These are phyloP conservation scores for Anticlea derivata DNA, from an alignment of 2,888 invertebrate genomes.

Conservation along the genomic window DNA sequence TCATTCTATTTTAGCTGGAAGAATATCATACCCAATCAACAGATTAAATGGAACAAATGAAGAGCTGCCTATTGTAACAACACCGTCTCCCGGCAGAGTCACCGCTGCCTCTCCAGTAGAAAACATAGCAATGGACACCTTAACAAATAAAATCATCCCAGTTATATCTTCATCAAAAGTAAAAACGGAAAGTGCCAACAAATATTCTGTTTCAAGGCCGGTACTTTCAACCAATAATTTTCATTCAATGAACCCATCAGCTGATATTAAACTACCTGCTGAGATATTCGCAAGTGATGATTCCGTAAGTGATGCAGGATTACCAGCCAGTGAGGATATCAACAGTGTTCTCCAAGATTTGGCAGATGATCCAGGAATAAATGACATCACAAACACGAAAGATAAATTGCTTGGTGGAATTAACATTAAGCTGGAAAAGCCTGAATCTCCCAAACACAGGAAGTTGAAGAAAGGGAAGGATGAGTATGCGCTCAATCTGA, in stretches of 20 bases:
- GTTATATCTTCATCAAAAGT: constrained; percentile 52
- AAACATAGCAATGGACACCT: constrained; percentile 46
- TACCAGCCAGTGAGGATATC: constrained; percentile 56
- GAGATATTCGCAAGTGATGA: constrained; percentile 82
- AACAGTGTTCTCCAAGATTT: constrained; percentile 57
- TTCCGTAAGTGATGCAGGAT: constrained; percentile 69
- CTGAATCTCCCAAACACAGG: constrained; percentile 47
- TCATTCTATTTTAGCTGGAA: constrained; percentile 48
- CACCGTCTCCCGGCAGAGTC: constrained; percentile 55
- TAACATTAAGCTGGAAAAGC: constrained; percentile 69
- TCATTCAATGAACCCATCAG: constrained; percentile 63
- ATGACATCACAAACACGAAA: constrained; percentile 49
- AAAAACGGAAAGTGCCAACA: constrained; percentile 40
- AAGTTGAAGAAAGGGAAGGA: constrained; percentile 63
- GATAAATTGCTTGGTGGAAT: constrained; percentile 77
- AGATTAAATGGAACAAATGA: constrained; percentile 46
- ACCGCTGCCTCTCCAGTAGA: constrained; percentile 46
- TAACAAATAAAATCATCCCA: constrained; percentile 44
- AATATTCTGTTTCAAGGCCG: constrained; percentile 45
- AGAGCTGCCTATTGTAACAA: constrained; percentile 50
- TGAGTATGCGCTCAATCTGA: constrained; percentile 48
- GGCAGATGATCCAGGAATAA: constrained; percentile 36
- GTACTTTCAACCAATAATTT: constrained; percentile 57
- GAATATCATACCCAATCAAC: constrained; percentile 50
- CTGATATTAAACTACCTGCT: constrained; percentile 74